Percentiles rank a stretch among this genome's conserved stretches.
Evolutionary conservation across 1,140 invertebrate genomes (phyloP).

Genomic region (Drosophila sucinea): DNA sequence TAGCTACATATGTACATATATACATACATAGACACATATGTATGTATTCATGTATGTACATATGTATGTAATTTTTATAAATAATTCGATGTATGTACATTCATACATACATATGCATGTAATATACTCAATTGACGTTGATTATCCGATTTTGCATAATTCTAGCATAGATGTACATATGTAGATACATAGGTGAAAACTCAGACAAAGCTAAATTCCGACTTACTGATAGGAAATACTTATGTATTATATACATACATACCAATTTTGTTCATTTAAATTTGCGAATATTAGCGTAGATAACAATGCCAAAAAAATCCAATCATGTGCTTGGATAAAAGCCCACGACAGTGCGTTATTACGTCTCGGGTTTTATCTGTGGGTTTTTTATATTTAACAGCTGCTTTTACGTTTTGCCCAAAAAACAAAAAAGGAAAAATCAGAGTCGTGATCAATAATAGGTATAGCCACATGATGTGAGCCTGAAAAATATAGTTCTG

Average conservation of each 20-base stretch:
- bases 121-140: not conserved
- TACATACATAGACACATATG: constrained; percentile 2
- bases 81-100: not conserved
- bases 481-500: not conserved
- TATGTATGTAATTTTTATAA: not conserved
- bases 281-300: constrained; percentile 61
- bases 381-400: constrained; percentile 4
- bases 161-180: constrained; percentile 17
- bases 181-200: not conserved
- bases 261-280: constrained; percentile 44
- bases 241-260: constrained; percentile 25
- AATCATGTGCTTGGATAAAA: constrained; percentile 59
- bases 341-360: not conserved
- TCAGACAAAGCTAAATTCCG: not conserved
- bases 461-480: not conserved
- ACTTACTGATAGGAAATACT: constrained; percentile 27
- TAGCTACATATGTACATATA: constrained; percentile 1
- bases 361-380: not conserved
- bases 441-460: not conserved
- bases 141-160: constrained; percentile 33
- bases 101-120: not conserved
- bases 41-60: not conserved
- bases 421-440: not conserved
- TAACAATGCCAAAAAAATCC: constrained; percentile 35
- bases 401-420: not conserved